Base-by-base conservation (phyloP, 1,140 invertebrate genomes). In the Lucilia cuprina region DNA sequence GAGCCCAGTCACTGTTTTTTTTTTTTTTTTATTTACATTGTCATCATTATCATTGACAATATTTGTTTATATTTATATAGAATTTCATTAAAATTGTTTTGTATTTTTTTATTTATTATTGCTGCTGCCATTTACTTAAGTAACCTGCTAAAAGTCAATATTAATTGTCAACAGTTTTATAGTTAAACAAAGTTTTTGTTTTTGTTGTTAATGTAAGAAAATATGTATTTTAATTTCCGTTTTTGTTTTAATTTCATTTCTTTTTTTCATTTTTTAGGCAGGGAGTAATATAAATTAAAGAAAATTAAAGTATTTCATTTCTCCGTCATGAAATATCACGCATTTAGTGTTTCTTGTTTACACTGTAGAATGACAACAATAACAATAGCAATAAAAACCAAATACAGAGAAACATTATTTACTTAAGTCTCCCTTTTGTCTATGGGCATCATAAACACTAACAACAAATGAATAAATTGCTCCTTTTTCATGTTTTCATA, bases 391-490 rank as follows among this genome's bases (percentile, higher is more conserved):
- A 60, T 7, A 60, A 60, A 30, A 17, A 17, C 17, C 60, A 19
- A 65, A 17, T 25, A 70, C 14, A 60, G n/a, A 70, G n/a, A 21
- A 55, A 55, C 50, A n/a, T 70, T 70, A 70, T 70, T 70, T 70
- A 70, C 65, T 10, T n/a, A 25, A 70, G 65, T 25, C 65, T 70
- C 65, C 65, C 65, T 70, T 70, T 70, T 70, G 65, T 70, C 65
- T 70, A 70, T 70, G 19, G 21, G 65, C 19, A 21, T 17, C 19
- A 21, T 17, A 60, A 60, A 41, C 55, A 60, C 14, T 14, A 13
- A 60, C 55, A 60, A 14, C 5, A 60, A 60, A 60, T 60, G 14
- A 60, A 70, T 25, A 70, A 70, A 70, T 70, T 70, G 65, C 65
- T 70, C 65, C 65, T 70, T 70, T 70, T 70, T 70, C 5, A 41